Percentiles rank a stretch among this genome's conserved stretches.
phyloP scores from a whole-genome alignment of 1,140 invertebrate genomes.

The Chionoecetes opilio region DNA sequence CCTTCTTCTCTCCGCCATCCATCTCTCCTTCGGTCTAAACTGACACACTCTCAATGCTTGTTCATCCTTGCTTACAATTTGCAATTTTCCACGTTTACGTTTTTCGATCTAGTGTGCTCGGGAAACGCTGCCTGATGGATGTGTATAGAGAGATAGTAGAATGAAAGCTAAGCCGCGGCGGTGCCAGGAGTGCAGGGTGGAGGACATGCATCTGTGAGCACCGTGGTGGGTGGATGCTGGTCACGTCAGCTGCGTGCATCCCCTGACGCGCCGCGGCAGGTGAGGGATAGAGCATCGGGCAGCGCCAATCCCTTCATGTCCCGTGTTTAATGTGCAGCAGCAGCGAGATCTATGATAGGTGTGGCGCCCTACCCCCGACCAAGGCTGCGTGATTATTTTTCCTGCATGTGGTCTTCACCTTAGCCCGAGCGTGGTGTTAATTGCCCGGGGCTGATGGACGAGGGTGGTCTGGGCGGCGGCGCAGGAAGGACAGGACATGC shows the following conservation, averaged over 20 bases:
- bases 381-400: neutral
- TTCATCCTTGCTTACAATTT: too few species aligned
- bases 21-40: neutral
- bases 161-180: neutral
- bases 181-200: neutral
- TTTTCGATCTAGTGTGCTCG: too few species aligned
- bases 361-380: neutral
- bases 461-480: neutral
- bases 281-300: neutral
- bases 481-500: neutral
- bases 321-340: neutral
- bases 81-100: neutral
- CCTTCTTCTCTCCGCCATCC: neutral
- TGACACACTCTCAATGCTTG: neutral
- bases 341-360: slow-evolving; percentile 18
- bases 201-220: slow-evolving; percentile 27
- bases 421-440: slow-evolving; percentile 4
- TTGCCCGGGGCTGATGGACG: slow-evolving; percentile 12
- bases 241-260: slow-evolving; percentile 14
- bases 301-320: slow-evolving; percentile 3
- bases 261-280: slow-evolving; percentile 11
- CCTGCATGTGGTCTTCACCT: neutral
- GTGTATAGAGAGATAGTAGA: neutral
- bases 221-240: neutral
- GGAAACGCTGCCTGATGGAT: too few species aligned